Base-by-base conservation (phyloP, 1,140 invertebrate genomes). In the Caenorhabditis latens region DNA sequence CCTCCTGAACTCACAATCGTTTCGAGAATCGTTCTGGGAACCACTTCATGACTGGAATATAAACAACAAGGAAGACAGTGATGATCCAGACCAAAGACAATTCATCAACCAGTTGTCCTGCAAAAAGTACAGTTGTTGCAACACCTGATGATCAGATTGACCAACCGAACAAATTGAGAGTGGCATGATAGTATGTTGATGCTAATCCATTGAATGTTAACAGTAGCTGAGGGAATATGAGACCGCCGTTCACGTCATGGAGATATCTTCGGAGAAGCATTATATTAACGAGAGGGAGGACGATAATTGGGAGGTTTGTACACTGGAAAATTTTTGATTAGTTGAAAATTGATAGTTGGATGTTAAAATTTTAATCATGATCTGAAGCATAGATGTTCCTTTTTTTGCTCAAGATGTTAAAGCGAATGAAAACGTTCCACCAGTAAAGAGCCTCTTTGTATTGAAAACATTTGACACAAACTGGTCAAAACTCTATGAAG, bases 41-140 rank as follows among this genome's bases (percentile, higher is more conserved):
- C 83, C 86, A 91, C 63, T 90, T 91, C 86, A 90, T 86, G 14
- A 91, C 86, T 7, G 91, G 91, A 86, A 91, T 71, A 82, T 91
- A 92, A 8, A 91, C 91, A 2, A 91, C 86, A 42, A 92, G 19
- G 65, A 92, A 92, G 3, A 91, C 90, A 42, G 88, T 92, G 24
- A 92, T 90, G 14, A 92, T 86, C 91, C 91, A 91, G 3, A 92
- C 79, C 11, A 92, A 53, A 32, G 88, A 84, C 42, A 92, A 67
- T 75, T 91, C 91, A 87, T 92, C 91, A 13, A 92, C 91, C n/a
- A 92, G 87, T 92, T 92, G 91, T 3, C 91, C 89, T 90, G 43
- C 4, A 61, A 84, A 90, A 84, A 61, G 14, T n/a, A 53, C 75
- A 53, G 16, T 24, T 7, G 14, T 24, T 11, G 2, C 4, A 48